Base-by-base conservation (phyloP, 2,888 invertebrate species). In the Hypselothyrea guttata region DNA sequence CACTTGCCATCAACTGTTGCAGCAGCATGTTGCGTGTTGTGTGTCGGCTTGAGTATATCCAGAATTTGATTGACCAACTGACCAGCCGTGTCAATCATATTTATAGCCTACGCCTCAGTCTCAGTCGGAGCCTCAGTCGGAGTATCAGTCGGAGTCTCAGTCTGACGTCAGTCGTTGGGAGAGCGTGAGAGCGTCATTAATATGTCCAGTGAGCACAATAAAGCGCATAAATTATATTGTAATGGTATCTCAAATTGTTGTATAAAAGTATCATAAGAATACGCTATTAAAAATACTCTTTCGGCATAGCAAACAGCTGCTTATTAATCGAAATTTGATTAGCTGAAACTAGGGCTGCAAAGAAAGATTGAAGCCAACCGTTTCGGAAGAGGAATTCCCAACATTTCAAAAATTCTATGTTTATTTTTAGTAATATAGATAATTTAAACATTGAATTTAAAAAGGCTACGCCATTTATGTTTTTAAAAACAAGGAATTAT, bases 221-320 rank as follows among this genome's bases (percentile, higher is more conserved):
- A 74, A 52, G 34, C 61, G 83, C 56, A 79, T 79, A 84, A 77
- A 84, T 84, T 84, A 77, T 81, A 78, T 71, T 74, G 78, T 84
- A 81, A 71, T 73, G 71, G 54, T 59, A 63, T 77, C 64, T 77
- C 41, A 76, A 76, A 77, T 84, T 54, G 77, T 60, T 61, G 27
- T 56, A 71, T 47, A 40, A 52, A 49, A 61, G 67, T 5, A 22
- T 2, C 5, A 22, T 22, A 22, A 4, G 3, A 18, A 53, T 71
- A 53, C 61, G 31, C 69, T 22, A 22, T 22, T 4, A 5, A 2
- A 22, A 22, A 22, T 22, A 22, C 22, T 22, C 22, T 22, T 22
- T 22, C 22, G 2, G 22, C 22, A 22, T 22, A 22, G 2, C 22
- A 22, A 22, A 5, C n/a, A 4, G 22, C 22, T 2, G 22, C 22